These are phyloP conservation scores for Turritopsis rubra DNA, from an alignment of 30 jellyfish, hydroid and myxozoan species.

Conservation along the genomic window DNA sequence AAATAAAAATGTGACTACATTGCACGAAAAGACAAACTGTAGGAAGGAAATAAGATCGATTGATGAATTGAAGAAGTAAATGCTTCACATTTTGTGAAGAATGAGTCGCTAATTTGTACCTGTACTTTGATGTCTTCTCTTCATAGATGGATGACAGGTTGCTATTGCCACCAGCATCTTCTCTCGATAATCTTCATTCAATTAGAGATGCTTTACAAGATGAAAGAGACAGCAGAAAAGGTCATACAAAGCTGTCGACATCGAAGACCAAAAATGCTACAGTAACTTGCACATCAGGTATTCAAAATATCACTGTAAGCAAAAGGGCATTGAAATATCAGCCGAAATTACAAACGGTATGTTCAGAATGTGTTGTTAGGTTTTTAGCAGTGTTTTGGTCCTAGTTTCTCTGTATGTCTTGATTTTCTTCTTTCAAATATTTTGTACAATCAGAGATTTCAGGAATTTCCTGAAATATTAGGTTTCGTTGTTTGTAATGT, in stretches of 20 bases:
- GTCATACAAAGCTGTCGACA: not conserved
- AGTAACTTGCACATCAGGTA: not conserved
- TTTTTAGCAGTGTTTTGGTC: no score
- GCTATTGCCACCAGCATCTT: slow-evolving; percentile 43
- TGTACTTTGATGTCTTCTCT: not conserved
- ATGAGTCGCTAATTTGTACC: no score
- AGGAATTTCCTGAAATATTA: not conserved
- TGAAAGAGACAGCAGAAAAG: slow-evolving; percentile 20
- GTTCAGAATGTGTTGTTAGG: not conserved
- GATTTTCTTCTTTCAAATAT: not conserved
- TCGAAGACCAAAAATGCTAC: not conserved
- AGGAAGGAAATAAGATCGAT: no score
- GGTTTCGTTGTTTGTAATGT: no score
- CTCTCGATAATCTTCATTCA: slow-evolving; percentile 41
- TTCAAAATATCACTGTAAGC: not conserved
- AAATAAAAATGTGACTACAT: no score
- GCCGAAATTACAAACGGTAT: slow-evolving; percentile 27
- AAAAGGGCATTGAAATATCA: slow-evolving; percentile 2
- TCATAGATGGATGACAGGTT: slow-evolving; percentile 57
- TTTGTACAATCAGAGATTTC: not conserved
- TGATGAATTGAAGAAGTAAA: no score
- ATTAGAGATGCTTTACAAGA: slow-evolving; percentile 53
- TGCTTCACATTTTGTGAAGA: no score
- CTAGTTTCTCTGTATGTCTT: no score
- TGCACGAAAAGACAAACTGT: no score